Evolutionary conservation across 2,888 invertebrate species (phyloP).

Genomic region (Drosophila niveifrons): DNA sequence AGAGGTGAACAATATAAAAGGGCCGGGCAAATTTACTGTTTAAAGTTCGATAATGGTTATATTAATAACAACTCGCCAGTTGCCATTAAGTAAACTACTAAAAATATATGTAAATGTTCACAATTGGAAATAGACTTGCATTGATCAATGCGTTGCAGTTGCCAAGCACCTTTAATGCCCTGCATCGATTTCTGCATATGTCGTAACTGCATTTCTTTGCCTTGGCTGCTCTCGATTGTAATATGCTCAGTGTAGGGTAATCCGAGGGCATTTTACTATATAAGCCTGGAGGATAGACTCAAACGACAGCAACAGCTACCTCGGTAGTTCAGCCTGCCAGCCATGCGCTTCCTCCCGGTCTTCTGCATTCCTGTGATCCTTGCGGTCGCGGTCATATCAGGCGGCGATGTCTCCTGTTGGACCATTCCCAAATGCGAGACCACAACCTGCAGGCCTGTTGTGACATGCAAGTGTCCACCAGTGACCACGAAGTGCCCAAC

Average conservation of each 20-base stretch:
- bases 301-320: constrained; percentile 10
- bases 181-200: not conserved
- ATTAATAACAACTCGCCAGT: constrained; percentile 16
- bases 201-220: not conserved
- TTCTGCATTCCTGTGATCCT: constrained; percentile 12
- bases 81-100: constrained; percentile 39
- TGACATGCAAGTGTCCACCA: not conserved
- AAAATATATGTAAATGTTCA: constrained; percentile 15
- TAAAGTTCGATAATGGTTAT: not conserved
- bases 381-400: not conserved
- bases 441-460: not conserved
- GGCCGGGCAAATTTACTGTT: not conserved
- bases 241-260: constrained; percentile 12
- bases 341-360: constrained; percentile 24
- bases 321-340: constrained; percentile 11
- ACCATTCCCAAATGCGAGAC: not conserved
- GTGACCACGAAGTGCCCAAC: no score
- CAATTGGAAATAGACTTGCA: constrained; percentile 41
- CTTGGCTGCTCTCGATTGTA: not conserved
- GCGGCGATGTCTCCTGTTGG: not conserved
- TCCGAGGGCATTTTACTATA: constrained; percentile 18
- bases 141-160: constrained; percentile 20
- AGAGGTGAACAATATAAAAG: not conserved
- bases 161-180: constrained; percentile 6
- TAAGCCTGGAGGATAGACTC: constrained; percentile 9